These are phyloP conservation scores for Ginglymostoma cirratum DNA, from an alignment of 2,113 vertebrate genomes.

Conservation along the genomic window DNA sequence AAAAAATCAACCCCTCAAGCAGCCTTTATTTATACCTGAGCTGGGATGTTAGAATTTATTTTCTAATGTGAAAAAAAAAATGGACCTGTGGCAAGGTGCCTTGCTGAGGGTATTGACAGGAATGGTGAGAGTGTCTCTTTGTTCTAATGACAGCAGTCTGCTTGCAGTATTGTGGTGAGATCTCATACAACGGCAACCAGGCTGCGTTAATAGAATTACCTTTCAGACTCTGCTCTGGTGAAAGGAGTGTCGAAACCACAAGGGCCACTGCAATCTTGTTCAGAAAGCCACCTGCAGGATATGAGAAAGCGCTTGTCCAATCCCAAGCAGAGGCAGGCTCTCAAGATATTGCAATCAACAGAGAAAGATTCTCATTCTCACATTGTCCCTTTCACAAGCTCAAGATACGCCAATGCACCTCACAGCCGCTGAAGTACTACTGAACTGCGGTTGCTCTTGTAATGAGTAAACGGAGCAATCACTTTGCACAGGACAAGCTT, in stretches of 20 bases:
- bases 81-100: constrained; percentile 1
- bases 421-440: not conserved
- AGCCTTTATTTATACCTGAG: not conserved
- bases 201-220: not conserved
- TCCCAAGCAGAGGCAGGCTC: not conserved
- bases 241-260: not conserved
- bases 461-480: not conserved
- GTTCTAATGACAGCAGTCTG: not conserved
- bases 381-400: not conserved
- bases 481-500: not conserved
- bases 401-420: not conserved
- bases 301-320: not conserved
- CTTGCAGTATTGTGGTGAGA: not conserved
- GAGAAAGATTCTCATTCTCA: not conserved
- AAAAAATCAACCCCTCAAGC: not conserved
- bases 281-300: not conserved
- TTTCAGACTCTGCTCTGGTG: not conserved
- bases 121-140: not conserved
- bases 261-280: not conserved
- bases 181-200: not conserved
- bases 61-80: not conserved
- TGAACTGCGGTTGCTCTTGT: not conserved
- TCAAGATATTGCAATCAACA: not conserved
- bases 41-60: constrained; percentile 24
- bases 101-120: not conserved